A percentile compares a stretch with the other conserved stretches of the same genome.
phyloP scores from a whole-genome alignment of 2,113 vertebrate species.

The Laterallus jamaicensis region DNA sequence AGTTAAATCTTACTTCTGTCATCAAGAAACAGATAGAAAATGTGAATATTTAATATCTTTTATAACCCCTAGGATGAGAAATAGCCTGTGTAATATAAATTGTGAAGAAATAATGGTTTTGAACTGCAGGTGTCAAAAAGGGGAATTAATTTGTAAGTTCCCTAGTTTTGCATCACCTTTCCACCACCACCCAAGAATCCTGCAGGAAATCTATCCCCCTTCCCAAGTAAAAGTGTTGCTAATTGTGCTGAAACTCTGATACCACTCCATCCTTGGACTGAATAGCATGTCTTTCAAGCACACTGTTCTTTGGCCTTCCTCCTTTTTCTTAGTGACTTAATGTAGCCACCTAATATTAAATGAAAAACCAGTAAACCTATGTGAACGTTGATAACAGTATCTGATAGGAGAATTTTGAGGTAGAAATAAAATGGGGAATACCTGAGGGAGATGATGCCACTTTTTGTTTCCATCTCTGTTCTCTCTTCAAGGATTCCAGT shows the following conservation, averaged over 20 bases:
- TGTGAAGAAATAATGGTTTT: not conserved
- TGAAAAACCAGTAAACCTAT: not conserved
- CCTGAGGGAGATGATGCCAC: not conserved
- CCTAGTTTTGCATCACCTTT: not conserved
- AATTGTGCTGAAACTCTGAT: not conserved
- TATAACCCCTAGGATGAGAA: not conserved
- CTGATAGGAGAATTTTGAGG: not conserved
- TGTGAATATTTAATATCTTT: not conserved
- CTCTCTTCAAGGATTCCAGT: constrained; percentile 86
- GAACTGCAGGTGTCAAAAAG: not conserved
- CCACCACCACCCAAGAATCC: not conserved
- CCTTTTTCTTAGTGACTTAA: not conserved
- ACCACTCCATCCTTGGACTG: not conserved
- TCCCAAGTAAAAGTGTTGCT: not conserved
- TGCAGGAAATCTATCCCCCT: not conserved
- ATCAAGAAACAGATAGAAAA: not conserved
- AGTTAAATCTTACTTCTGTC: not conserved
- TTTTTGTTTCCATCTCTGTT: not conserved
- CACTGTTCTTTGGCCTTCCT: not conserved
- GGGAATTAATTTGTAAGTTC: not conserved
- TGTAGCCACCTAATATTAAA: not conserved
- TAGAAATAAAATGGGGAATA: not conserved
- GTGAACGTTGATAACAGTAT: not conserved
- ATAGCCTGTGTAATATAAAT: not conserved
- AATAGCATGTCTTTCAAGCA: not conserved